phyloP scores from a whole-genome alignment of 2,888 invertebrate species.

The Cerastis leucographa region DNA sequence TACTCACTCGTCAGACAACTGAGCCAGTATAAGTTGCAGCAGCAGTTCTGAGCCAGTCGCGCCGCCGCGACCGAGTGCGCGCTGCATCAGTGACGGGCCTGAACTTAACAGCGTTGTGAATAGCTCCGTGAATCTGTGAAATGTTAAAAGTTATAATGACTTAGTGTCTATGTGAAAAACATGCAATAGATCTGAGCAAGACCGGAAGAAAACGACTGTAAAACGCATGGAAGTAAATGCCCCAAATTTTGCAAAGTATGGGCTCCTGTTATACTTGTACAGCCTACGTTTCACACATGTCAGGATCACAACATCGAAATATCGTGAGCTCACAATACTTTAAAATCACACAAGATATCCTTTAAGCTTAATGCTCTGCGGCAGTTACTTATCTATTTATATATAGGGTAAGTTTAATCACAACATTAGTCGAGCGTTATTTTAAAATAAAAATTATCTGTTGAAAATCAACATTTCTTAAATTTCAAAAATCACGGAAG shows the following conservation, averaged over 20 bases:
- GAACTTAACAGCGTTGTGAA: constrained; percentile 73
- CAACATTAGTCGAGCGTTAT: neutral
- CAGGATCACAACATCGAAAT: too few relatives aligned
- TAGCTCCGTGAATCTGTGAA: constrained; percentile 79
- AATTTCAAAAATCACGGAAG: neutral
- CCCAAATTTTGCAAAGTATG: neutral
- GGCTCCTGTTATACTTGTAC: neutral
- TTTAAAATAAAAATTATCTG: neutral
- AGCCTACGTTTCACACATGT: neutral
- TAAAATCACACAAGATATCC: too few relatives aligned
- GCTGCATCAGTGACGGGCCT: constrained; percentile 79
- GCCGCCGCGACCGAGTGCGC: constrained; percentile 81
- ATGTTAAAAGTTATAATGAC: neutral
- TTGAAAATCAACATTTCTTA: neutral
- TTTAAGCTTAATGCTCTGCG: too few relatives aligned
- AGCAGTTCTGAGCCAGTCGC: constrained; percentile 74
- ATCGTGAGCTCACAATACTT: too few relatives aligned
- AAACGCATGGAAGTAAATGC: neutral
- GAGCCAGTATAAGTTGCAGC: constrained; percentile 74
- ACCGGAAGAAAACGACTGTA: neutral
- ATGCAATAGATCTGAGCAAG: neutral
- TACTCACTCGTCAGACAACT: constrained; percentile 69
- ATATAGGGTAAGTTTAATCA: too few relatives aligned
- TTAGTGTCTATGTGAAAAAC: neutral
- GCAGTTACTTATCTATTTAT: too few relatives aligned